These are phyloP conservation scores for Agriopis aurantiaria DNA, from an alignment of 2,888 invertebrate genomes.

Conservation along the genomic window DNA sequence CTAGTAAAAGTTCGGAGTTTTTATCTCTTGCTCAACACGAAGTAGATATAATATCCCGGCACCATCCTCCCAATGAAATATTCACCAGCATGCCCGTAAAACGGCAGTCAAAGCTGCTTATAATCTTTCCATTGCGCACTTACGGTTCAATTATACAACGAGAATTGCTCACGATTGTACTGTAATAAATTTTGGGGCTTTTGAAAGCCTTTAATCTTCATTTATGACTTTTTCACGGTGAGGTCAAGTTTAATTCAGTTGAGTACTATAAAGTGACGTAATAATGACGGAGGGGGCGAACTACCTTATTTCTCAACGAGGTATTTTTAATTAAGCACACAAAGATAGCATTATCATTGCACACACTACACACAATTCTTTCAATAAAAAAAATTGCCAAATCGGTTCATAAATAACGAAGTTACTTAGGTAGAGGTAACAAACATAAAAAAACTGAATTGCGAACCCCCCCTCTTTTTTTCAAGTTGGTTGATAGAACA, in stretches of 20 bases:
- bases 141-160: conserved; percentile 45
- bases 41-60: conserved; percentile 18
- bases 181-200: conserved; percentile 46
- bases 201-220: conserved; percentile 41
- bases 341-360: too few species aligned
- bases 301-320: too few species aligned
- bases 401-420: too few species aligned
- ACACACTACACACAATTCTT: too few species aligned
- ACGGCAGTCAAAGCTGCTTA: conserved; percentile 35
- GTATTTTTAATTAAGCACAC: too few species aligned
- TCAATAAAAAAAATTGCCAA: too few species aligned
- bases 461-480: too few species aligned
- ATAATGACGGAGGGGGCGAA: not conserved
- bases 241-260: conserved; percentile 5
- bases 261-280: not conserved
- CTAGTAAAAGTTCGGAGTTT: conserved; percentile 13
- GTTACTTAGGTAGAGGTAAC: too few species aligned
- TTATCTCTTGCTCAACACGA: conserved; percentile 11
- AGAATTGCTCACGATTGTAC: conserved; percentile 51
- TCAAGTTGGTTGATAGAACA: too few species aligned
- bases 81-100: conserved; percentile 30
- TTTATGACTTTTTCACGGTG: conserved; percentile 31
- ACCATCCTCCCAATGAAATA: conserved; percentile 30
- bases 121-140: conserved; percentile 37
- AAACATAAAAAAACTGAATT: too few species aligned